A percentile compares a stretch with the other conserved stretches of the same genome.
phyloP scores from a whole-genome alignment of 2,888 invertebrate genomes.

The Drosophila fulvimacula region DNA sequence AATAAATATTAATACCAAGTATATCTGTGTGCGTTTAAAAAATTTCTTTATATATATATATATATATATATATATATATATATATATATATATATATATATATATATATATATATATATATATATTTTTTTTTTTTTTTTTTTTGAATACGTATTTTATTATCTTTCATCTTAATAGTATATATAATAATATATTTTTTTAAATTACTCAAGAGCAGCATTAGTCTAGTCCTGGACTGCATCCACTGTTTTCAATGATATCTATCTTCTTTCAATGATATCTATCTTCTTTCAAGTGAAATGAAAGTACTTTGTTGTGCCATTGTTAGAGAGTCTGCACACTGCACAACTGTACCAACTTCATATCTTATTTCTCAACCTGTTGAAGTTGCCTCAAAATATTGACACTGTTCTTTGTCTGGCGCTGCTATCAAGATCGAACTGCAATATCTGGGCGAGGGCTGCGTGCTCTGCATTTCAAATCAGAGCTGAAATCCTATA shows the following conservation, averaged over 20 bases:
- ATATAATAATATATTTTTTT: no score
- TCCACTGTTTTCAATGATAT: background rate
- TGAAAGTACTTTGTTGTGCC: background rate
- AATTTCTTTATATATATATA: no score
- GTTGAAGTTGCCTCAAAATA: slow-evolving; percentile 42
- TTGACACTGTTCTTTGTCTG: slow-evolving; percentile 30
- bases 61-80: no score
- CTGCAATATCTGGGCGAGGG: slow-evolving; percentile 5
- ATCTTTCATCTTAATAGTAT: no score
- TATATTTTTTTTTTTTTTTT: no score
- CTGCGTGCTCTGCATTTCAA: slow-evolving; percentile 17
- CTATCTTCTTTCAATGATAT: background rate
- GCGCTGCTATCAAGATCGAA: slow-evolving; percentile 31
- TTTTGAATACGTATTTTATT: no score
- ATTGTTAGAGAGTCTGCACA: background rate
- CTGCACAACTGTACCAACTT: slow-evolving; percentile 23
- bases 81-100: no score
- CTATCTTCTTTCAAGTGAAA: background rate
- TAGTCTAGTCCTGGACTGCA: background rate
- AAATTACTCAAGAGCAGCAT: no score
- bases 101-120: no score
- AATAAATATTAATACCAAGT: no score
- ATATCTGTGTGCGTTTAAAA: no score
- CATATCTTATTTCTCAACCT: slow-evolving; percentile 9
- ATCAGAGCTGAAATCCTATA: slow-evolving; percentile 33